Evolutionary conservation across 2,888 invertebrate species (phyloP).

Genomic region (Chromoteleia sp.): DNA sequence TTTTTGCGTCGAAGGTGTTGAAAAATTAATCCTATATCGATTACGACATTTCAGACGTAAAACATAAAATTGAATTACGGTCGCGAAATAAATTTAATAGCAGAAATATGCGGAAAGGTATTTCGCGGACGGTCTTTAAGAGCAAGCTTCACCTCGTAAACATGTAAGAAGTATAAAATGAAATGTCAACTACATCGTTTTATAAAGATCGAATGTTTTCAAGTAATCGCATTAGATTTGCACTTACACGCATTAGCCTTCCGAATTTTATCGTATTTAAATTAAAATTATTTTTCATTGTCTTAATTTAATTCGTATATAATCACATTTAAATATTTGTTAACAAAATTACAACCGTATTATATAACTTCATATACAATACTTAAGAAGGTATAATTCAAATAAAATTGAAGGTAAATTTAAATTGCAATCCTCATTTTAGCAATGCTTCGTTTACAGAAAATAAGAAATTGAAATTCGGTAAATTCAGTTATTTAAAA

Average conservation of each 20-base stretch:
- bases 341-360: too few species aligned
- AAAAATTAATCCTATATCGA: background rate
- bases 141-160: slow-evolving; percentile 28
- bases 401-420: too few species aligned
- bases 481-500: too few species aligned
- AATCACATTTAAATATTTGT: too few species aligned
- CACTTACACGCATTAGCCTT: background rate
- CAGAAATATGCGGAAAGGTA: slow-evolving; percentile 25
- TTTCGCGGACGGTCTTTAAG: slow-evolving; percentile 21
- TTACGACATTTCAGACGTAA: slow-evolving; percentile 2
- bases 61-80: slow-evolving; percentile 2
- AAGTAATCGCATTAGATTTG: slow-evolving; percentile 35
- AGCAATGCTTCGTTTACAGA: too few species aligned
- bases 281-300: too few species aligned
- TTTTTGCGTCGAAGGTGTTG: background rate
- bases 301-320: too few species aligned
- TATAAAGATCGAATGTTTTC: slow-evolving; percentile 39
- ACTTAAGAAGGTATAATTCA: too few species aligned
- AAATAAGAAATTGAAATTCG: too few species aligned
- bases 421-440: too few species aligned
- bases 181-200: slow-evolving; percentile 39
- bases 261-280: background rate
- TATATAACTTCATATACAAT: too few species aligned
- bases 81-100: background rate
- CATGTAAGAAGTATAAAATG: slow-evolving; percentile 35